Evolutionary conservation across 1,140 invertebrate species (phyloP).

Genomic region (Pogonomyrmex californicus): DNA sequence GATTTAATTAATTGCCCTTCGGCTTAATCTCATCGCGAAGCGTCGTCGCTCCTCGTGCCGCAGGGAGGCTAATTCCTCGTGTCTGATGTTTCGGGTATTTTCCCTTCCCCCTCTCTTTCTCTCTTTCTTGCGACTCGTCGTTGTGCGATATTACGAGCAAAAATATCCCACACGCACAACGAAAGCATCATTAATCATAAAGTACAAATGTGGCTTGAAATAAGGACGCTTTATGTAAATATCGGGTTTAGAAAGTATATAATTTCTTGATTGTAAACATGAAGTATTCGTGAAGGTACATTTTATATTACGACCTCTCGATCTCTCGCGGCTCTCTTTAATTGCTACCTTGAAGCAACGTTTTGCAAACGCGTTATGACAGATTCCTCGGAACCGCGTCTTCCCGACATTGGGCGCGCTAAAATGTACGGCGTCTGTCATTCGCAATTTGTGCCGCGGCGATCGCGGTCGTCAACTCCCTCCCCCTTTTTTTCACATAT

Average conservation of each 20-base stretch:
- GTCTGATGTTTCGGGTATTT: constrained; percentile 55
- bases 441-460: constrained; percentile 50
- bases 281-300: background rate
- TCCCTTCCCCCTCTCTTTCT: too few species aligned
- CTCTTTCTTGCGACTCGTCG: background rate
- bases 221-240: background rate
- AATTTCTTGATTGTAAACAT: constrained; percentile 22
- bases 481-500: constrained; percentile 20
- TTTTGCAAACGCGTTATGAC: background rate
- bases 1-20: constrained; percentile 75
- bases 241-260: background rate
- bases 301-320: background rate
- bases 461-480: constrained; percentile 26
- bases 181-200: background rate
- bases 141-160: background rate
- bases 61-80: constrained; percentile 32
- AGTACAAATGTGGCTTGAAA: background rate
- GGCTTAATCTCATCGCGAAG: constrained; percentile 61
- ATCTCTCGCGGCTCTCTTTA: background rate
- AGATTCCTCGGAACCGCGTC: background rate
- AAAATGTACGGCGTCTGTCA: constrained; percentile 12
- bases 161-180: background rate
- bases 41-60: background rate
- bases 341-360: background rate
- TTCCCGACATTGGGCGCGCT: constrained; percentile 6